Conservation (phyloP, 2,113 vertebrate species). For the Orycteropus afer region DNA sequence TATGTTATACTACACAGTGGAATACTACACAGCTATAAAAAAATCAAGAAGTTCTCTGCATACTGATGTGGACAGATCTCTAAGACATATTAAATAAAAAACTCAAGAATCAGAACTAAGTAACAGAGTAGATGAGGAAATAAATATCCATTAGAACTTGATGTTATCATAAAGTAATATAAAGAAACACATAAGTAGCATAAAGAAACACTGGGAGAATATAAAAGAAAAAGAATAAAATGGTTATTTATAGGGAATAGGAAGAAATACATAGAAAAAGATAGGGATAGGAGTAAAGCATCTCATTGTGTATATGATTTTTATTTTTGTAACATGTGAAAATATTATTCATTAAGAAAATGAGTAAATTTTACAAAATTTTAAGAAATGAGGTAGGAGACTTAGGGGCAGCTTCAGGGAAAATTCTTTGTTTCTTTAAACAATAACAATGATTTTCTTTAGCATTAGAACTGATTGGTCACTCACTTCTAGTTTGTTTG, state of each 20-base stretch:
- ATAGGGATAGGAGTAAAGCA: not conserved
- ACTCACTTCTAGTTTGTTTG: slow-evolving; percentile 18
- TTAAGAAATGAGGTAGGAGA: not conserved
- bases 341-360: not conserved
- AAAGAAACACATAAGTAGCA: too few species aligned
- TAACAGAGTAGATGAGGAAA: not conserved
- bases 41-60: not conserved
- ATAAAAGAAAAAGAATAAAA: not conserved
- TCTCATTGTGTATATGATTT: not conserved
- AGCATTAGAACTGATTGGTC: not conserved
- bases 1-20: not conserved
- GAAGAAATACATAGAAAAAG: not conserved
- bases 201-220: not conserved
- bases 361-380: not conserved
- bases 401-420: not conserved
- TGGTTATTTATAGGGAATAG: not conserved
- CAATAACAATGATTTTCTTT: slow-evolving; percentile 3
- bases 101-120: not conserved
- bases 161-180: not conserved
- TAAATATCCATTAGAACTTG: not conserved
- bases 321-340: slow-evolving; percentile 1
- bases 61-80: not conserved
- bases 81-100: not conserved
- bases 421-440: not conserved
- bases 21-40: not conserved